These are phyloP conservation scores for Xylocopa sonorina DNA, from an alignment of 1,140 invertebrate genomes.

Conservation along the genomic window DNA sequence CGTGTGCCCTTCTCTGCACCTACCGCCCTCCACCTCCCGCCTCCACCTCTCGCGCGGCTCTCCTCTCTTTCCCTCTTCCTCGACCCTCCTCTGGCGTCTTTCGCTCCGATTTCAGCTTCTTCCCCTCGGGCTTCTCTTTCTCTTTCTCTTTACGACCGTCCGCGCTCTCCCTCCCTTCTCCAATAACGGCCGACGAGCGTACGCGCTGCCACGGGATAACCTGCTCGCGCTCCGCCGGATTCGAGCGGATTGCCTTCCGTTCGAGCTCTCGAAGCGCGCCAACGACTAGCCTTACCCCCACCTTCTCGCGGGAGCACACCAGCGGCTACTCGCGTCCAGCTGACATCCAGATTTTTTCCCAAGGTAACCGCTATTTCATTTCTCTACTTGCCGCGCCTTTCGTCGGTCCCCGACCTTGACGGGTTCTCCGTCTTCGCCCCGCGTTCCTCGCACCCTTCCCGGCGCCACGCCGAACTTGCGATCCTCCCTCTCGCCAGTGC, in stretches of 20 bases:
- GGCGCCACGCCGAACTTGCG: too few relatives aligned
- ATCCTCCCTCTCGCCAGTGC: too few relatives aligned
- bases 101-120: conserved; percentile 27
- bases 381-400: background rate
- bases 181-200: conserved; percentile 48
- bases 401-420: background rate
- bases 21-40: conserved; percentile 8
- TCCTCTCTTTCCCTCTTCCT: background rate
- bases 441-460: too few relatives aligned
- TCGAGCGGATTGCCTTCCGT: conserved; percentile 81
- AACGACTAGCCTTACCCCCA: conserved; percentile 79
- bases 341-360: conserved; percentile 80
- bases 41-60: background rate
- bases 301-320: conserved; percentile 39
- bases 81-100: conserved; percentile 14
- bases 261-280: conserved; percentile 78
- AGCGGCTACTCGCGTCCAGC: conserved; percentile 56
- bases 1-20: conserved; percentile 36
- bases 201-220: conserved; percentile 56
- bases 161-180: conserved; percentile 44
- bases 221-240: conserved; percentile 81
- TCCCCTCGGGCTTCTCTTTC: conserved; percentile 39
- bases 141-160: conserved; percentile 31
- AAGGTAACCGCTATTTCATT: conserved; percentile 40
- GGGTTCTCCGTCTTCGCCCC: too few relatives aligned